Evolutionary conservation across 2,888 invertebrate species (phyloP), one percentile per base, ranked within the genome.

Genomic region (Xestobium rufovillosum): DNA sequence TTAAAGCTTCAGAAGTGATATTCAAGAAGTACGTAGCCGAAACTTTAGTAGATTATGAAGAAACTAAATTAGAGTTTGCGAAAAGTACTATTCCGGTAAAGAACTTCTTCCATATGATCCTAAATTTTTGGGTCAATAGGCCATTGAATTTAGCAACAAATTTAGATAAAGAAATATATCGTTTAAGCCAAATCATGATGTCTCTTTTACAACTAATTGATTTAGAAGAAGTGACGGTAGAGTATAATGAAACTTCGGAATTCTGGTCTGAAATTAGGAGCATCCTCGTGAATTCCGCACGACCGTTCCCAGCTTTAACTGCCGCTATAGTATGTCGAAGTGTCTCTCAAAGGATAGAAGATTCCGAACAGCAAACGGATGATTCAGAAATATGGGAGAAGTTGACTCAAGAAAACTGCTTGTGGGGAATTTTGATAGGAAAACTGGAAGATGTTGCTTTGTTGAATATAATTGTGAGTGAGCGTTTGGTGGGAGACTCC

Each of bases 381-480:
- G 51, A 57, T 16, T 51, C 50, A 45, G 79, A 72, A 31, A 67
- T 73, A 27, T 91, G 88, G 87, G 88, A 88, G 60, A 78, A 80
- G 34, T 76, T 91, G 34, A 83, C 88, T 2, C 78, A 83, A 47
- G 94, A 94, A 57, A 78, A 80, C 51, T 83, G 89, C 26, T 80
- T 84, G 57, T 94, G 94, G 87, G 83, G 84, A 10, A 67, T 89
- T 31, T 68, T 94, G 1, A 83, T 89, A 26, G 86, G 85, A 35
- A 91, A 91, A 68, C 70, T 94, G 29, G 92, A 94, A 61, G 91
- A 94, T 60, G 75, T 90, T 43, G 78, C 90, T 2, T 73, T 88
- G 35, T 69, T 92, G 9, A 81, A 83, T 67, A 73, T 82, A 49
- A 73, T 88, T 35, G 66, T 66, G 37, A 42, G 44, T 3, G 45